These are phyloP conservation scores for Morelia viridis DNA, from an alignment of 2,797 vertebrate species.

Conservation along the genomic window DNA sequence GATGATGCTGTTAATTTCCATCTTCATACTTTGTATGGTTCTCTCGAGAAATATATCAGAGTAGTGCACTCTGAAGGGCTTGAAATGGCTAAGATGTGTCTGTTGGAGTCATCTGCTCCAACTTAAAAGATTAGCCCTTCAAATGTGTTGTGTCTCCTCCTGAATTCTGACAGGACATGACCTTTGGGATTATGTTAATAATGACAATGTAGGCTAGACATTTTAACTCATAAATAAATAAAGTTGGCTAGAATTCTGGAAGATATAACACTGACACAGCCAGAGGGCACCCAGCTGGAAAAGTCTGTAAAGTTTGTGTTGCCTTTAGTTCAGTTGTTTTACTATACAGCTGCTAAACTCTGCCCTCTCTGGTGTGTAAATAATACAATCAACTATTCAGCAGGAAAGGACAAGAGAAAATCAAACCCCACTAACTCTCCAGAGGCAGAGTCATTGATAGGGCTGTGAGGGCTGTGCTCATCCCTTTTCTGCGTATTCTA, in stretches of 20 bases:
- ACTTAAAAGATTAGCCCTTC: background rate
- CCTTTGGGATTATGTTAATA: background rate
- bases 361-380: background rate
- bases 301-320: background rate
- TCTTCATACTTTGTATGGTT: background rate
- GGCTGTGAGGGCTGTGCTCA: background rate
- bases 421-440: background rate
- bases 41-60: background rate
- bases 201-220: background rate
- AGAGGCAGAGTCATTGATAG: background rate
- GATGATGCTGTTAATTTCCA: background rate
- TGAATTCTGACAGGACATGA: background rate
- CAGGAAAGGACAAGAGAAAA: background rate
- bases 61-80: background rate
- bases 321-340: background rate
- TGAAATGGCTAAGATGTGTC: background rate
- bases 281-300: background rate
- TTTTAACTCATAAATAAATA: background rate
- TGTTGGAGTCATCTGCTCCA: background rate
- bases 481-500: background rate
- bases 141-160: background rate
- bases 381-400: background rate
- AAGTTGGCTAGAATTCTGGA: background rate
- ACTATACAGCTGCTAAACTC: background rate
- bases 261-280: background rate